Base-by-base conservation (phyloP, 2,888 invertebrate genomes). In the Phengaris arion region DNA sequence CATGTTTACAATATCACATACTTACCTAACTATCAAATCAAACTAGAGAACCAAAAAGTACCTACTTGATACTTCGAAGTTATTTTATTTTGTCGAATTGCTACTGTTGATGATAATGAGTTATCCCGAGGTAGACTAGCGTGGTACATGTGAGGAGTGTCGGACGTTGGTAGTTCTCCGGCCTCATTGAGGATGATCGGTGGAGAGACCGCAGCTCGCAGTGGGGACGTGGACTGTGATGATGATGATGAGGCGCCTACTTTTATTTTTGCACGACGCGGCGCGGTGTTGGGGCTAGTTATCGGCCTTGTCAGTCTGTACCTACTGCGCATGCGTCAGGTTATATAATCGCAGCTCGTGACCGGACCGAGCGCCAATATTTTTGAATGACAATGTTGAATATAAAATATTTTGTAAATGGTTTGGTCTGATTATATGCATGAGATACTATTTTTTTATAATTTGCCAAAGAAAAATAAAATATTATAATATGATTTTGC, bases 261-360 rank as follows among this genome's bases (percentile, higher is more conserved):
- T 15, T 48, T 70, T 51, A 70, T 70, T 22, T n/a, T 69, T 46
- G 48, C 69, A 13, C 45, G 57, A 22, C 22, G 22, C 22, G 22
- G 22, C 22, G 22, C 22, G 22, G 22, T 59, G 45, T 48, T 48
- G 45, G 35, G 59, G 59, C 46, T 45, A 15, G 51, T 46, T 15
- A 59, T 59, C 35, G 35, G 51, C 15, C 64, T 48, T 51, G 68
- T 35, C 22, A 9, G 68, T 48, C 45, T 54, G 52, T 55, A 55
- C 64, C 13, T 48, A 48, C 51, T 52, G 74, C 46, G 57, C 75
- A 57, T 48, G 69, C 75, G 68, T 70, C 9, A 35, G 54, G 52
- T 69, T 57, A 69, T 68, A 70, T 69, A 75, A 51, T 22, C 69
- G 12, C 45, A 45, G 45, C 75, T 75, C 75, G 75, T 75, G 75